These are phyloP conservation scores for Phortica okadai DNA, from an alignment of 2,888 invertebrate genomes.

Conservation along the genomic window DNA sequence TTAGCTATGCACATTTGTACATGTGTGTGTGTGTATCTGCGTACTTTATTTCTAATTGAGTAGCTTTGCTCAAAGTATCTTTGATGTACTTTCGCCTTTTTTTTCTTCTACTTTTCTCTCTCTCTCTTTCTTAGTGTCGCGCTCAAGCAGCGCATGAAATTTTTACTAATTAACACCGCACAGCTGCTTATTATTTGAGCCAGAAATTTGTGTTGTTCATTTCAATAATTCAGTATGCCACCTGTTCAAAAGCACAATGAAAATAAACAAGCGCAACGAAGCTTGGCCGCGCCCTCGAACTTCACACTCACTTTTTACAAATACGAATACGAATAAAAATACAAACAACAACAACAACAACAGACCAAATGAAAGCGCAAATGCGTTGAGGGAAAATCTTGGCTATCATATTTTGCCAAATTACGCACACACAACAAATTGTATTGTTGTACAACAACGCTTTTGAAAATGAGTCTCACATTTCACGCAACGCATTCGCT, in stretches of 20 bases:
- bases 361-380: background rate
- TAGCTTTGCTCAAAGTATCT: too few relatives aligned
- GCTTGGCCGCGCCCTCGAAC: background rate
- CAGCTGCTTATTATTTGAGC: too few relatives aligned
- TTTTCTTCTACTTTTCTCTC: background rate
- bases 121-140: background rate
- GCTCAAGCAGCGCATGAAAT: background rate
- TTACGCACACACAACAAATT: background rate
- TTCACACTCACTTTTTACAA: background rate
- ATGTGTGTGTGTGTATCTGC: background rate
- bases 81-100: background rate
- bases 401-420: background rate
- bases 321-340: too few relatives aligned
- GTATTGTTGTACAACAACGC: background rate
- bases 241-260: too few relatives aligned
- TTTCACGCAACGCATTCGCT: background rate
- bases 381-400: background rate
- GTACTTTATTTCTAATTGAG: too few relatives aligned
- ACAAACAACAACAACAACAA: too few relatives aligned
- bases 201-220: too few relatives aligned
- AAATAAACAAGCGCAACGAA: background rate
- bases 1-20: too few relatives aligned
- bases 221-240: too few relatives aligned
- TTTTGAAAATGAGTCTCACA: background rate
- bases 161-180: conserved; percentile 23